Evolutionary conservation across 2,113 vertebrate species (phyloP).

Genomic region (Podarcis raffonei): DNA sequence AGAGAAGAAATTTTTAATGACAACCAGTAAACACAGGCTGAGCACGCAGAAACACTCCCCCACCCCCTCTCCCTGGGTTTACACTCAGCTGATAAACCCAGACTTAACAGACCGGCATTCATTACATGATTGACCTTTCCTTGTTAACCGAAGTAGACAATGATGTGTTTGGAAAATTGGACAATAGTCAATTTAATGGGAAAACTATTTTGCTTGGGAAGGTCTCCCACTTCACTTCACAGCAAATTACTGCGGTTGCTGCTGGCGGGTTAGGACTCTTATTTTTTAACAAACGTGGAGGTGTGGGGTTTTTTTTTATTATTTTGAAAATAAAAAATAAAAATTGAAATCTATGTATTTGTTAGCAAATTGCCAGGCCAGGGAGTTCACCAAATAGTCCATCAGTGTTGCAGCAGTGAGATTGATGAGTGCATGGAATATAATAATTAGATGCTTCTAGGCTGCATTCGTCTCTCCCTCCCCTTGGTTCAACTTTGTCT

Average conservation of each 20-base stretch:
- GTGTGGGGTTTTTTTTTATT: neutral
- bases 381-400: too few relatives aligned
- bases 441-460: slow-evolving; percentile 29
- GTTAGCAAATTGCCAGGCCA: neutral
- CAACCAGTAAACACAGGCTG: neutral
- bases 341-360: neutral
- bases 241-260: slow-evolving; percentile 29
- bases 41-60: neutral
- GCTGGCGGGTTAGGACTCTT: slow-evolving; percentile 5
- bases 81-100: slow-evolving; percentile 42
- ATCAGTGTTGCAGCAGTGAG: neutral
- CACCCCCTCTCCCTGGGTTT: neutral
- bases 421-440: neutral
- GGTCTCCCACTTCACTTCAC: slow-evolving; percentile 41
- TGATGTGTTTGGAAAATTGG: slow-evolving; percentile 31
- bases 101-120: slow-evolving; percentile 45
- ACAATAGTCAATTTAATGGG: slow-evolving; percentile 44
- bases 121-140: slow-evolving; percentile 55
- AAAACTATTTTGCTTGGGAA: slow-evolving; percentile 29
- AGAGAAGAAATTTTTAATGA: neutral
- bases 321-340: neutral
- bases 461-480: fast-evolving
- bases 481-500: neutral
- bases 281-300: slow-evolving; percentile 30
- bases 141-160: slow-evolving; percentile 56